Conservation (phyloP, 1,140 invertebrate genomes). For the Drosophila lini region DNA sequence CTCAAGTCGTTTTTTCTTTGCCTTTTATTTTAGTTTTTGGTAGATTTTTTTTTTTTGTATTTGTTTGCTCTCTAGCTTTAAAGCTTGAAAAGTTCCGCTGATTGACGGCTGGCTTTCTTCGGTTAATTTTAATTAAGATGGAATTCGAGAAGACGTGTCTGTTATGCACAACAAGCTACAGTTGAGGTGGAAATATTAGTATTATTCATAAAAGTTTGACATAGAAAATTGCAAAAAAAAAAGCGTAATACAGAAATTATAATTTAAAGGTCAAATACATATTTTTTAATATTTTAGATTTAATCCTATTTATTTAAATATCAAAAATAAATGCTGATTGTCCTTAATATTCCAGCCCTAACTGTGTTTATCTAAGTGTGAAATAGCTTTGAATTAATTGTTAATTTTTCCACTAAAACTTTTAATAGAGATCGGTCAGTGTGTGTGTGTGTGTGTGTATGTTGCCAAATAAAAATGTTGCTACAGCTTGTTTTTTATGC, state of each 20-base stretch:
- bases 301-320: too few species aligned
- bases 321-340: too few species aligned
- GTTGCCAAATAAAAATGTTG: slow-evolving; percentile 49
- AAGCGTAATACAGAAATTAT: too few species aligned
- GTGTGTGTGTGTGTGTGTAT: not conserved
- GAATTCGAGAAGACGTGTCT: slow-evolving; percentile 32
- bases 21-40: not conserved
- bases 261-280: too few species aligned
- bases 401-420: slow-evolving; percentile 55
- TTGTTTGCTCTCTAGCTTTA: not conserved
- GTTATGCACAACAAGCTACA: not conserved
- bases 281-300: too few species aligned
- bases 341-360: not conserved
- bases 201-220: not conserved
- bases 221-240: too few species aligned
- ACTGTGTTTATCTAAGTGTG: not conserved
- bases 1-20: slow-evolving; percentile 17
- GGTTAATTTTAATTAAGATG: slow-evolving; percentile 45
- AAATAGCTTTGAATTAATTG: slow-evolving; percentile 49
- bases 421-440: not conserved
- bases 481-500: slow-evolving; percentile 14
- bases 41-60: slow-evolving; percentile 1
- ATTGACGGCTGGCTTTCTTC: slow-evolving; percentile 43
- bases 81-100: slow-evolving; percentile 39
- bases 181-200: not conserved